Base-by-base conservation (phyloP, 2,797 vertebrate genomes). In the Halcyon chelicuti region DNA sequence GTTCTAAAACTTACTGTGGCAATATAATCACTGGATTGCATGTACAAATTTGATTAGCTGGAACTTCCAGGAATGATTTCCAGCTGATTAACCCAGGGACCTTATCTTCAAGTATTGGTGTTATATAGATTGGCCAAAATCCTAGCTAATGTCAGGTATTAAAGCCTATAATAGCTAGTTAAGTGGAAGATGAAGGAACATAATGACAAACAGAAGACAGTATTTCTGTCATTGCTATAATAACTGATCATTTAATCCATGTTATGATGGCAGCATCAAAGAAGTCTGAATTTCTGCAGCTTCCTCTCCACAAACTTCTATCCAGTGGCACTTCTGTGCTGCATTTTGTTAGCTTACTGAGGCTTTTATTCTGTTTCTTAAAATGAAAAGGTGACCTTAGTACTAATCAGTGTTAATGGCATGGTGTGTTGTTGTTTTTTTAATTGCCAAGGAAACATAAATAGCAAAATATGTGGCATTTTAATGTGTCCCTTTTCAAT, bases 41-140 rank as follows among this genome's bases (percentile, higher is more conserved):
- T 70, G 94, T 94, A 95, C 93, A 97, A 97, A 98, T 98, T 97
- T 96, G 97, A 98, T 98, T 98, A 98, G 94, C 87, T 94, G 89
- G 82, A 97, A 97, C 93, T 97, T 98, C 94, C 91, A 97, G 97
- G 97, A 98, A 96, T 92, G 89, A 97, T 98, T 98, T 97, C 90
- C 94, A 93, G 94, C 92, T 96, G 97, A 98, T 97, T 98, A 97
- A 98, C 94, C 97, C 78, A 68, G 57, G 86, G 96, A 98, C 94
- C 92, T 97, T 97, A 97, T 97, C 92, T 94, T 97, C 94, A 97
- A 94, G 89, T 95, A 97, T 63, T 97, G 94, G 78, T 94, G 93
- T 92, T 96, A 81, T 88, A 94, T 78, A 96, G 93, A 97, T 97
- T 97, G 96, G 96, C 90, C 88, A 96, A 98, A 98, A 97, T 97